These are phyloP conservation scores for Phalacrocorax pelagicus DNA, from an alignment of 2,113 vertebrate species.

Conservation along the genomic window DNA sequence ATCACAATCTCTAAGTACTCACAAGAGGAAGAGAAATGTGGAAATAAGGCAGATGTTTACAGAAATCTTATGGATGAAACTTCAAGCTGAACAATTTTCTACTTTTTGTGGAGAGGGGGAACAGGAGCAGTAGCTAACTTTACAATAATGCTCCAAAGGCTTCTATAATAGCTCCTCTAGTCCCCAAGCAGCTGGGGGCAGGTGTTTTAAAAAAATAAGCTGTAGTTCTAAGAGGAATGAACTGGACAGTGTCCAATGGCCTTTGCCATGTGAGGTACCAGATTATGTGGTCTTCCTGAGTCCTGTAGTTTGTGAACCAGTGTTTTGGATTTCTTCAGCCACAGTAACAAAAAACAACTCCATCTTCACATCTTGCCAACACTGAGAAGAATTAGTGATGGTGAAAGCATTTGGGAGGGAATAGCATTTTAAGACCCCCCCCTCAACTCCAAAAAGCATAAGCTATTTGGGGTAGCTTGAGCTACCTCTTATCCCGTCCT, in stretches of 20 bases:
- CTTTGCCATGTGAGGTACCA: neutral
- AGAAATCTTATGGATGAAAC: neutral
- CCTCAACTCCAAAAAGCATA: neutral
- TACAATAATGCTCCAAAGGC: neutral
- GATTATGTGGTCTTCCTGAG: neutral
- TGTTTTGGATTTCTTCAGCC: neutral
- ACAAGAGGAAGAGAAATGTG: neutral
- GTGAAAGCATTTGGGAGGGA: neutral
- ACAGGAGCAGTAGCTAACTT: neutral
- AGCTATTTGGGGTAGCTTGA: neutral
- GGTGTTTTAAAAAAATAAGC: neutral
- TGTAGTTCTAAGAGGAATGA: neutral
- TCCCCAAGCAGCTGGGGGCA: fast-evolving
- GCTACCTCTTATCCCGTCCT: neutral
- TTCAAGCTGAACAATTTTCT: neutral
- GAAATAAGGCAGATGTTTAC: neutral
- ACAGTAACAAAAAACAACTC: neutral
- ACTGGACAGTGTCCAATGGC: neutral
- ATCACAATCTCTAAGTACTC: conserved; percentile 2
- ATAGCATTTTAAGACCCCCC: neutral
- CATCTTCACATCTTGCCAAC: neutral
- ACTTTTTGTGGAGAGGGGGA: neutral
- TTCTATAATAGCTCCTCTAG: neutral
- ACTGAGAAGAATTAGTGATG: neutral
- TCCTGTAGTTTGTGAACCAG: neutral